Evolutionary conservation across 2,113 vertebrate genomes (phyloP).

Genomic region (Notarius lentiginosus): DNA sequence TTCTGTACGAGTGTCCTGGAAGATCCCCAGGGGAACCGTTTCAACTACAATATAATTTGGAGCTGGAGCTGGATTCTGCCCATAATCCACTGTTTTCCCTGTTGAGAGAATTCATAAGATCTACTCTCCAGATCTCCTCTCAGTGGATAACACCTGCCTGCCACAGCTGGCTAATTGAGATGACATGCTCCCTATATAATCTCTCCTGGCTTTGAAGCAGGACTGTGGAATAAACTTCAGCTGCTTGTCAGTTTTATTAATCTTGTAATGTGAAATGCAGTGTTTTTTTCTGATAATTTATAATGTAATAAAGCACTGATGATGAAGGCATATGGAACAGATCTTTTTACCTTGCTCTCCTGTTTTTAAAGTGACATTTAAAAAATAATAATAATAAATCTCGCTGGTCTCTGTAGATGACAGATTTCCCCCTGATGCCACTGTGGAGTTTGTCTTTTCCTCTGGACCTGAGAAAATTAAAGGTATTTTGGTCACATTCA

Average conservation of each 20-base stretch:
- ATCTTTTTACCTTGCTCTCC: too few relatives aligned
- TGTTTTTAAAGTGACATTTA: not conserved
- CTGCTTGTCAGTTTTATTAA: slow-evolving; percentile 17
- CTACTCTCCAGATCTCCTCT: not conserved
- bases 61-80: slow-evolving; percentile 8
- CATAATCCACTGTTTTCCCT: slow-evolving; percentile 1
- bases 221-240: slow-evolving; percentile 2
- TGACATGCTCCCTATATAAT: slow-evolving; percentile 29
- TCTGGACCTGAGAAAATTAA: slow-evolving; percentile 86
- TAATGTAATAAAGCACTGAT: not conserved
- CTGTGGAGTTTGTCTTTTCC: slow-evolving; percentile 89
- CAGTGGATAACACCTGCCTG: slow-evolving; percentile 30
- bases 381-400: not conserved
- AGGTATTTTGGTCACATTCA: slow-evolving; percentile 66
- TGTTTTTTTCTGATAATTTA: not conserved
- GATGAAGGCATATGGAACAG: not conserved
- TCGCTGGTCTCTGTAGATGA: slow-evolving; percentile 71
- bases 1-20: not conserved
- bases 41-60: not conserved
- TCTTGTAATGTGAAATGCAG: not conserved
- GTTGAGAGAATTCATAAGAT: slow-evolving; percentile 17
- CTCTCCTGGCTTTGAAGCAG: slow-evolving; percentile 9
- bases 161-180: slow-evolving; percentile 39
- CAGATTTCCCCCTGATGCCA: slow-evolving; percentile 84
- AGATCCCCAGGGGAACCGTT: not conserved